Evolutionary conservation across 2,113 vertebrate species (phyloP).

Genomic region (Cichladusa arquata): DNA sequence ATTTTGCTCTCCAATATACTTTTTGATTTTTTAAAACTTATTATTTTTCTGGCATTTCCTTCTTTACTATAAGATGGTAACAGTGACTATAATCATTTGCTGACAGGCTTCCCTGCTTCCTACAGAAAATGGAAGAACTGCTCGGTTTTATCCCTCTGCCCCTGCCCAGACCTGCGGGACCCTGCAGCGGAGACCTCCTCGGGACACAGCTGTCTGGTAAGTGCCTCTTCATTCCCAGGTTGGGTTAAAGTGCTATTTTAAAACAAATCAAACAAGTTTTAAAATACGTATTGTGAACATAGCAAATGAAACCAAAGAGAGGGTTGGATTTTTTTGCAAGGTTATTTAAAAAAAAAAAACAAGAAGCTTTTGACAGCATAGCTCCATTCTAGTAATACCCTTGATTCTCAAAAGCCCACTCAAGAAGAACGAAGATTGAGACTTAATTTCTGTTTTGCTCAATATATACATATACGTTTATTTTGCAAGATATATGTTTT

Average conservation of each 20-base stretch:
- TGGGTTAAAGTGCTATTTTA: background rate
- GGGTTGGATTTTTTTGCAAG: background rate
- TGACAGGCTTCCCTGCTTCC: background rate
- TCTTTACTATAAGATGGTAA: background rate
- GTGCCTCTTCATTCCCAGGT: background rate
- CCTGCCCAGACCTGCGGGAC: background rate
- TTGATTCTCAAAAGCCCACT: background rate
- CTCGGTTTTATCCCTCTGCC: no score
- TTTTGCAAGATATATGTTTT: background rate
- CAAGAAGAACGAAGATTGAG: background rate
- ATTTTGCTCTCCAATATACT: background rate
- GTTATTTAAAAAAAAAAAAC: background rate
- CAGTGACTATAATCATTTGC: background rate
- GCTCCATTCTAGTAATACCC: background rate
- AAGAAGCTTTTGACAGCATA: background rate
- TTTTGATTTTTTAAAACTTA: background rate
- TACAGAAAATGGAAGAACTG: background rate
- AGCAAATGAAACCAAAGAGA: background rate
- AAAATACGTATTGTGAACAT: rapidly evolving
- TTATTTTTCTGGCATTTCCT: background rate
- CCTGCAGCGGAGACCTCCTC: background rate
- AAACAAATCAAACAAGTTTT: background rate
- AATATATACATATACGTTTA: background rate
- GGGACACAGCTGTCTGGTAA: background rate
- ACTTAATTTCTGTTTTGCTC: background rate